Percentiles rank a stretch among this genome's conserved stretches.
Evolutionary conservation across 2,888 invertebrate genomes (phyloP).

Genomic region (Taenaris catops): DNA sequence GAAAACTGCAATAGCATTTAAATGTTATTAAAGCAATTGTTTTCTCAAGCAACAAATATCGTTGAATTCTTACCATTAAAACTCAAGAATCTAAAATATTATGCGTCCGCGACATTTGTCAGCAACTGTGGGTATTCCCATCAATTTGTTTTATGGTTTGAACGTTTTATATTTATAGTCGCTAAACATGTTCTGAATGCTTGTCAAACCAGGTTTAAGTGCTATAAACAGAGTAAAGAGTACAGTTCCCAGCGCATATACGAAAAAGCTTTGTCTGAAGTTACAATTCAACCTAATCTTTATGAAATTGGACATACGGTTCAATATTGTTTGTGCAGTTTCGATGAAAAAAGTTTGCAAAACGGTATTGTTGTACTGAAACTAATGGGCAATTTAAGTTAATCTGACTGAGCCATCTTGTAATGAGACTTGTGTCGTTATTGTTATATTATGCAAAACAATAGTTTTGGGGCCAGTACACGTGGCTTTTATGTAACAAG

Average conservation of each 20-base stretch:
- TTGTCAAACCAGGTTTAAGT: slow-evolving; percentile 21
- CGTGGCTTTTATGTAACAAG: slow-evolving; percentile 7
- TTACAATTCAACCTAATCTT: too few relatives aligned
- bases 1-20: too few relatives aligned
- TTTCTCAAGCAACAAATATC: too few relatives aligned
- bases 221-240: slow-evolving; percentile 24
- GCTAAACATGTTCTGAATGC: slow-evolving; percentile 23
- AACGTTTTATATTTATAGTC: slow-evolving; percentile 17
- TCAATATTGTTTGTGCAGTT: slow-evolving; percentile 15
- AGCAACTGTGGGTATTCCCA: slow-evolving; percentile 21
- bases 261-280: neutral
- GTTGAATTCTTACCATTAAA: too few relatives aligned
- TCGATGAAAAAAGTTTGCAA: slow-evolving; percentile 12
- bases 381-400: slow-evolving; percentile 51
- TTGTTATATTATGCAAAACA: slow-evolving; percentile 41
- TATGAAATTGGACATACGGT: slow-evolving; percentile 7
- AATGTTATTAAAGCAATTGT: too few relatives aligned
- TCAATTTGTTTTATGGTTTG: slow-evolving; percentile 13
- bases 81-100: too few relatives aligned
- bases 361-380: slow-evolving; percentile 19
- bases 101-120: slow-evolving; percentile 12
- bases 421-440: slow-evolving; percentile 39
- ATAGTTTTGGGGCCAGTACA: slow-evolving; percentile 7
- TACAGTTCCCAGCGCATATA: slow-evolving; percentile 10
- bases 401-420: slow-evolving; percentile 54